Evolutionary conservation across 1,140 invertebrate species (phyloP), one percentile per base, ranked within the genome.

Genomic region (Archivesica marissinica): DNA sequence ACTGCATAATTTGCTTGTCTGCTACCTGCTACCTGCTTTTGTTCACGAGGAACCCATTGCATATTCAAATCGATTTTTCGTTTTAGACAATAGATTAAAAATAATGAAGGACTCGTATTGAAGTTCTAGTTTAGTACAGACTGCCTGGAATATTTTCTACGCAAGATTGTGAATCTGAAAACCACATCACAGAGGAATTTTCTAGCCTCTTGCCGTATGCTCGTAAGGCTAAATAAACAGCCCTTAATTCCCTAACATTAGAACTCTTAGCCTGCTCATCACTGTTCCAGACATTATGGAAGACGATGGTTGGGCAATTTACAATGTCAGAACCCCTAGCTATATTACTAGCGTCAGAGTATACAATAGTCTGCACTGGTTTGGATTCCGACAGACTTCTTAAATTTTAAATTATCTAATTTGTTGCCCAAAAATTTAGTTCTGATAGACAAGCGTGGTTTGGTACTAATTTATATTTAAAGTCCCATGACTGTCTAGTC

Each of bases 241-340:
- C 41, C n/a, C 13, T 75, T 20, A 75, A 2, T 33, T 75, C 47
- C 25, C 47, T 50, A 75, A 75, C 50, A 50, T n/a, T 75, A 17
- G 72, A 75, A 50, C 72, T 75, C 33, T 23, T 75, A 35, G n/a
- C 23, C 30, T n/a, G n/a, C n/a, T n/a, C n/a, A n/a, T n/a, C n/a
- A n/a, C n/a, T n/a, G n/a, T n/a, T n/a, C n/a, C n/a, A n/a, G n/a
- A n/a, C n/a, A 25, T 25, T 25, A 50, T 15, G 28, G 9, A 6
- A 7, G 7, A 17, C 7, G 33, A 9, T 9, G 17, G 7, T 47
- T 47, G 7, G 41, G 41, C 7, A n/a, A n/a, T n/a, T n/a, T n/a
- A n/a, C n/a, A n/a, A n/a, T n/a, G n/a, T n/a, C n/a, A n/a, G n/a
- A n/a, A n/a, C n/a, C n/a, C 7, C 41, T 47, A 47, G 17, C n/a